Evolutionary conservation across 2,888 invertebrate species (phyloP).

Genomic region (Pollenia griseotomentosa): DNA sequence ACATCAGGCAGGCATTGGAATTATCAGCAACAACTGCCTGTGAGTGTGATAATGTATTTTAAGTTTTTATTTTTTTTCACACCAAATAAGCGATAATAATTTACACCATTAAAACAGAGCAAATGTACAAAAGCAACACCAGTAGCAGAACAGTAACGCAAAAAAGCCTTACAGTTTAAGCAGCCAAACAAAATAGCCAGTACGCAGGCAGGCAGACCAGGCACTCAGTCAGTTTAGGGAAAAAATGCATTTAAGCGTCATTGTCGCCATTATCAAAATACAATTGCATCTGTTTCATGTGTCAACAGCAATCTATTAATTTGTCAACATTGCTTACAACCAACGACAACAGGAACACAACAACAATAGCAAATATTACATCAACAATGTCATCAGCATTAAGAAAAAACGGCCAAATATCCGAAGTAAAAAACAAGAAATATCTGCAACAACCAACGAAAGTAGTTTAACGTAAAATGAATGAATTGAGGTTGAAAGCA

Average conservation of each 20-base stretch:
- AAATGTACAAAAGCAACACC: constrained; percentile 29
- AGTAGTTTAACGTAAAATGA: constrained; percentile 65
- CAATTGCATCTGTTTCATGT: constrained; percentile 78
- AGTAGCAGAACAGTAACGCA: neutral
- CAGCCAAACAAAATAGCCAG: constrained; percentile 38
- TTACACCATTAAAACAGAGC: constrained; percentile 59
- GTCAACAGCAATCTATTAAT: constrained; percentile 82
- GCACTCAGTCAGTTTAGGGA: constrained; percentile 33
- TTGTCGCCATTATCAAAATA: constrained; percentile 75
- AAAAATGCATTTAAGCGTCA: constrained; percentile 80
- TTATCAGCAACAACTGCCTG: constrained; percentile 62
- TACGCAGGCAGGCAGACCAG: constrained; percentile 6
- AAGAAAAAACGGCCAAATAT: constrained; percentile 32
- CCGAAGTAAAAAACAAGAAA: constrained; percentile 63
- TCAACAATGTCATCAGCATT: constrained; percentile 49
- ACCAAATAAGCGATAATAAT: constrained; percentile 59
- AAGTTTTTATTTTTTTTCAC: constrained; percentile 41
- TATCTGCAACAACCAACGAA: constrained; percentile 67
- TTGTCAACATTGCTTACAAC: constrained; percentile 79
- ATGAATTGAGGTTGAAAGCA: constrained; percentile 55
- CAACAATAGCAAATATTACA: constrained; percentile 53
- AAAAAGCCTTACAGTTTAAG: constrained; percentile 77
- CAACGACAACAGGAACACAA: constrained; percentile 67
- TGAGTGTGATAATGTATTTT: constrained; percentile 58
- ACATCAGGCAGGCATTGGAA: constrained; percentile 39